A percentile compares a stretch with the other conserved stretches of the same genome.
These are phyloP conservation scores for Mesorhabditis spiculigera DNA, from an alignment of 2,888 invertebrate genomes.

Conservation along the genomic window DNA sequence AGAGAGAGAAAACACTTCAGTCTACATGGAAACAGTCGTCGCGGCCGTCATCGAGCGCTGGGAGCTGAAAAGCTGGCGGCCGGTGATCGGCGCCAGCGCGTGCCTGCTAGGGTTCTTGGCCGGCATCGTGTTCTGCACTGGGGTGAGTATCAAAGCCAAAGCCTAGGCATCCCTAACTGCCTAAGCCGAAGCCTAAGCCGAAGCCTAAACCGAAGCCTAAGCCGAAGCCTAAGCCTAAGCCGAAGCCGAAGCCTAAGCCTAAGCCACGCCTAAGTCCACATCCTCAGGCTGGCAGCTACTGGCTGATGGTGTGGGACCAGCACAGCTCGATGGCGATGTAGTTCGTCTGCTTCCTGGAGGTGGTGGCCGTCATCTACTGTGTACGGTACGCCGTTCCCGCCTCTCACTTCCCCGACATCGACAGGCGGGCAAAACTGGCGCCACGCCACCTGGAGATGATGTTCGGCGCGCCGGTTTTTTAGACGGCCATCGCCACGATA, in stretches of 20 bases:
- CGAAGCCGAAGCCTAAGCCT: no score
- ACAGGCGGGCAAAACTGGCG: constrained; percentile 29
- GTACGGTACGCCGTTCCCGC: constrained; percentile 29
- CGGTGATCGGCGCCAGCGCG: constrained; percentile 27
- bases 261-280: no score
- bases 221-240: no score
- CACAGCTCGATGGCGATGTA: constrained; percentile 38
- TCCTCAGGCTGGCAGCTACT: constrained; percentile 42
- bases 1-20: neutral
- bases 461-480: constrained; percentile 38
- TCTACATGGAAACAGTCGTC: constrained; percentile 13
- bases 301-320: constrained; percentile 44
- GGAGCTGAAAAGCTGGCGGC: neutral
- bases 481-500: constrained; percentile 14
- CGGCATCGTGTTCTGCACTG: neutral
- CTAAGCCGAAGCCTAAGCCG: no score
- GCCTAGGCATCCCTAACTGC: no score
- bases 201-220: no score
- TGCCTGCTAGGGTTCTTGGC: constrained; percentile 21
- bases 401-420: neutral
- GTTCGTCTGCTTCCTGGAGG: constrained; percentile 26
- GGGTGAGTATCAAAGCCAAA: neutral
- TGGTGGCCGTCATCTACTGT: constrained; percentile 32
- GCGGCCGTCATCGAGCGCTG: constrained; percentile 9
- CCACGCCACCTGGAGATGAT: constrained; percentile 37